Evolutionary conservation across 2,113 vertebrate species (phyloP), one percentile per base, ranked within the genome.

Genomic region (Elaphurus davidianus): DNA sequence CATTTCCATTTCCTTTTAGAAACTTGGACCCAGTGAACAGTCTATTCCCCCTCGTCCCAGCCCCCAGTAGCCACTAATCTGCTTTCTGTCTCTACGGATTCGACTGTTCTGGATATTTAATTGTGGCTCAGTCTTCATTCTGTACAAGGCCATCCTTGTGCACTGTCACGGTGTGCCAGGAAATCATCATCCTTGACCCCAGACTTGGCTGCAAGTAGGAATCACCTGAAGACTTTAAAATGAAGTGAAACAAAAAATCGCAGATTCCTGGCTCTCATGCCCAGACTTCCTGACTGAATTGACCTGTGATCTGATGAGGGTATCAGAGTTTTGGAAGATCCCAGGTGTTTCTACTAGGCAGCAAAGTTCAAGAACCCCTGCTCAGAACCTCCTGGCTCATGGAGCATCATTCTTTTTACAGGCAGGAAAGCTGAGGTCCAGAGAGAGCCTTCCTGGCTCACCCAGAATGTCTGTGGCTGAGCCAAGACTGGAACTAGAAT

Each of bases 381-480:
- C 67, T 13, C 0, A 0, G n/a, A 13, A 6, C 7, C 17, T 45
- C 17, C 30, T 15, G n/a, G 23, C 74, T 40, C 45, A 0, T 4
- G 11, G 30, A 17, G 43, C 27, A 5, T 27, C 59, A 40, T 40
- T 25, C 45, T 21, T 64, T 76, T n/a, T 30, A 12, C 23, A 67
- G 54, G 9, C 7, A 36, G 92, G 62, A 43, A 87, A 11, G 28
- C 40, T 14, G 79, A 94, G 57, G 79, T 50, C 71, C 45, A 7
- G 78, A 16, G 50, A 33, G 1, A 23, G 45, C 6, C 27, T 6
- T 33, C 23, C 55, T 43, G 4, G 15, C 25, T 52, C 14, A 28
- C 36, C 5, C 27, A 76, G 40, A 23, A 11, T 0, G 4, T n/a
- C 1, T 19, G 33, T 40, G 52, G 33, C 36, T 0, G 27, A 76